Conservation (phyloP, 2,113 vertebrate genomes). For the Anguilla japonica region DNA sequence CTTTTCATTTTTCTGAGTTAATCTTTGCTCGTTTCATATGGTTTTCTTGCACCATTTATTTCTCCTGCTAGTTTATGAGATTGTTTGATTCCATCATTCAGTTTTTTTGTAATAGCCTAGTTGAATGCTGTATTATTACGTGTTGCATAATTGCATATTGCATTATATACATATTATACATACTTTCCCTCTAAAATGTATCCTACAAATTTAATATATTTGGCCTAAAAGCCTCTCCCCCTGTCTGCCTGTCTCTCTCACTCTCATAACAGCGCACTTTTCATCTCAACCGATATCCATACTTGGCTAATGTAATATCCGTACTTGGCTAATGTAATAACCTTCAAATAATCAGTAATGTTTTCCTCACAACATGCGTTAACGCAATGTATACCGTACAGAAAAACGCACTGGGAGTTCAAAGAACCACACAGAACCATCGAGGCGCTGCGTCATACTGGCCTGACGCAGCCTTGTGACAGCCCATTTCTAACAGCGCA, state of each 20-base stretch:
- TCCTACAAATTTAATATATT: too few relatives aligned
- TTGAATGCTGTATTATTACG: not conserved
- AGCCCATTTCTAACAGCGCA: conserved; percentile 49
- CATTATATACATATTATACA: too few relatives aligned
- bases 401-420: not conserved
- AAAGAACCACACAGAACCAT: not conserved
- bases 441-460: conserved; percentile 16
- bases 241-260: not conserved
- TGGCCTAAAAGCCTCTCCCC: too few relatives aligned
- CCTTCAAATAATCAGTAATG: too few relatives aligned
- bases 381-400: not conserved
- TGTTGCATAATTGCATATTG: too few relatives aligned
- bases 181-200: too few relatives aligned
- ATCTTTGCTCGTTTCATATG: not conserved
- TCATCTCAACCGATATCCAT: too few relatives aligned
- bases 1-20: not conserved
- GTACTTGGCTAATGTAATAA: too few relatives aligned
- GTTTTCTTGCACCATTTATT: not conserved
- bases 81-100: not conserved
- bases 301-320: too few relatives aligned
- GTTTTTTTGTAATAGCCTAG: not conserved
- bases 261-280: not conserved
- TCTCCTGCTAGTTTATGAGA: not conserved
- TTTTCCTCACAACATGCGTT: not conserved
- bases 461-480: conserved; percentile 43